Evolutionary conservation across 2,113 vertebrate genomes (phyloP).

Genomic region (Gobio gobio): DNA sequence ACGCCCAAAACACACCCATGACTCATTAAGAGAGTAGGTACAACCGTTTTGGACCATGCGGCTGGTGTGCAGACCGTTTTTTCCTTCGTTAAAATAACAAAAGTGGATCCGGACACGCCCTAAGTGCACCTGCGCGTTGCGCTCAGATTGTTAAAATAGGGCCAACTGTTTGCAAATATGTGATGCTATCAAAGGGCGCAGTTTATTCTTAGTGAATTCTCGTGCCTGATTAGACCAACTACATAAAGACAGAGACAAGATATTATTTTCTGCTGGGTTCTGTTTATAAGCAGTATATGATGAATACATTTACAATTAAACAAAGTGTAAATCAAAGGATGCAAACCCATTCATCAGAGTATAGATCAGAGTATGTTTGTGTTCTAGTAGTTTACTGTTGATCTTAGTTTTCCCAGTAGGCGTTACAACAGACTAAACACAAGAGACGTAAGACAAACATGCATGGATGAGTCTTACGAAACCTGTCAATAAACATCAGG

Average conservation of each 20-base stretch:
- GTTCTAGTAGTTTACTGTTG: background rate
- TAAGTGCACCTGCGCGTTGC: no score
- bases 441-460: background rate
- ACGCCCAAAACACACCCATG: no score
- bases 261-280: background rate
- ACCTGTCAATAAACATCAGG: background rate
- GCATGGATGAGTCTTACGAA: slow-evolving; percentile 2
- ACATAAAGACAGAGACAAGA: background rate
- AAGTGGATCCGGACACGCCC: no score
- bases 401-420: background rate
- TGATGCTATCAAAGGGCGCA: background rate
- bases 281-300: background rate
- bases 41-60: no score
- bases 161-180: background rate
- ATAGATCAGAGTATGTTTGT: background rate
- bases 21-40: no score
- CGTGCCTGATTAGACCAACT: background rate
- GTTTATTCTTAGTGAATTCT: background rate
- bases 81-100: no score
- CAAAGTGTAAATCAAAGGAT: background rate
- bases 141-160: no score
- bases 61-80: no score
- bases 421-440: background rate
- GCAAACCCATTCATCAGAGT: background rate
- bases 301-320: background rate